These are phyloP conservation scores for Perodicticus potto DNA, from an alignment of 2,797 vertebrate species.

Conservation along the genomic window DNA sequence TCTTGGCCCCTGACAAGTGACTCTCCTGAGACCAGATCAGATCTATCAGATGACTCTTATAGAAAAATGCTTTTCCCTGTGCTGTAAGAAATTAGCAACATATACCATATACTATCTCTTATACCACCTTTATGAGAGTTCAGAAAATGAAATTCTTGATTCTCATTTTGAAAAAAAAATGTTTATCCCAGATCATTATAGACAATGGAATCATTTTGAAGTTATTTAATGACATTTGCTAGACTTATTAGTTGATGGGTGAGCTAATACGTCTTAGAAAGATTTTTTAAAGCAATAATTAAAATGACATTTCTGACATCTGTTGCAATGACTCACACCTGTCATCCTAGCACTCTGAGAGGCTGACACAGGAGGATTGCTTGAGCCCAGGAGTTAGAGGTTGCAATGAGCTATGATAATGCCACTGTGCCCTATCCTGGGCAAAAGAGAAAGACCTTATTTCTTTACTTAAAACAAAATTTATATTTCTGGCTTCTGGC, in stretches of 20 bases:
- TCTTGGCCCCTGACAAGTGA: conserved; percentile 47
- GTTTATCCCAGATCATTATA: background rate
- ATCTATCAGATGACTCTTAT: background rate
- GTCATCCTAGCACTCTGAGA: background rate
- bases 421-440: background rate
- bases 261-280: conserved; percentile 24
- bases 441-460: background rate
- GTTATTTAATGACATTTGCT: conserved; percentile 41
- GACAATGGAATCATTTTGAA: conserved; percentile 26
- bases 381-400: background rate
- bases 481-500: conserved; percentile 52
- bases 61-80: conserved; percentile 29
- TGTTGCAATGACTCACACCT: background rate
- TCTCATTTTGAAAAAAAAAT: background rate
- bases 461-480: background rate
- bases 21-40: background rate
- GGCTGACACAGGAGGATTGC: background rate
- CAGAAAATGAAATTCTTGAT: background rate
- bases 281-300: conserved; percentile 55
- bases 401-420: background rate
- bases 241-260: background rate
- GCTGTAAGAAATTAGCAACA: background rate
- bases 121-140: background rate
- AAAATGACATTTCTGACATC: background rate
- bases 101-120: background rate